Percentiles rank a stretch among this genome's conserved stretches.
Evolutionary conservation across 2,113 vertebrate species (phyloP).

Genomic region (Catharus fuscescens): DNA sequence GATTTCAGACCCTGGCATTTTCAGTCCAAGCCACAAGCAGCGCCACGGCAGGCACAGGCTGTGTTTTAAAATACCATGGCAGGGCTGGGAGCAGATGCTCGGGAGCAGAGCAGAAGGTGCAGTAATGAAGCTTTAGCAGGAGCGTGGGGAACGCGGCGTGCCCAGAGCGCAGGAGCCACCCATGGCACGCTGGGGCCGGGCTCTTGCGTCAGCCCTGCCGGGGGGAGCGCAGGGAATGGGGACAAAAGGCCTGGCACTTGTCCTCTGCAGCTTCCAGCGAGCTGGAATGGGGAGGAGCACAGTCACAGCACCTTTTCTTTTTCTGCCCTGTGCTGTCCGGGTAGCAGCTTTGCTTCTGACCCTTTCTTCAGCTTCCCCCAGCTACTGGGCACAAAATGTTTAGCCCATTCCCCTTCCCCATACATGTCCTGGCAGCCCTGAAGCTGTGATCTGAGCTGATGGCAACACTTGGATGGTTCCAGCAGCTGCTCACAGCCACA

Average conservation of each 20-base stretch:
- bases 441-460: rapidly evolving
- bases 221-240: background rate
- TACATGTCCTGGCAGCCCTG: background rate
- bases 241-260: background rate
- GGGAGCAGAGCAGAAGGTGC: conserved; percentile 48
- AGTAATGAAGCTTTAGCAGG: background rate
- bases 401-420: background rate
- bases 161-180: background rate
- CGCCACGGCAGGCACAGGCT: background rate
- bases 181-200: rapidly evolving
- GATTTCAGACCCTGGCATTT: conserved; percentile 60
- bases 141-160: background rate
- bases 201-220: background rate
- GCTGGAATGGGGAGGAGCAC: background rate
- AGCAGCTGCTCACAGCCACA: rapidly evolving
- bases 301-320: background rate
- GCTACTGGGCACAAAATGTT: background rate
- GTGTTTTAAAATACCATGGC: background rate
- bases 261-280: rapidly evolving
- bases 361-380: background rate
- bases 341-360: background rate
- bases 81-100: conserved; percentile 37
- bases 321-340: rapidly evolving
- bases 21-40: conserved; percentile 34
- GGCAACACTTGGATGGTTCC: background rate